Evolutionary conservation across 2,888 invertebrate genomes (phyloP).

Genomic region (Phyto melanocephala): DNA sequence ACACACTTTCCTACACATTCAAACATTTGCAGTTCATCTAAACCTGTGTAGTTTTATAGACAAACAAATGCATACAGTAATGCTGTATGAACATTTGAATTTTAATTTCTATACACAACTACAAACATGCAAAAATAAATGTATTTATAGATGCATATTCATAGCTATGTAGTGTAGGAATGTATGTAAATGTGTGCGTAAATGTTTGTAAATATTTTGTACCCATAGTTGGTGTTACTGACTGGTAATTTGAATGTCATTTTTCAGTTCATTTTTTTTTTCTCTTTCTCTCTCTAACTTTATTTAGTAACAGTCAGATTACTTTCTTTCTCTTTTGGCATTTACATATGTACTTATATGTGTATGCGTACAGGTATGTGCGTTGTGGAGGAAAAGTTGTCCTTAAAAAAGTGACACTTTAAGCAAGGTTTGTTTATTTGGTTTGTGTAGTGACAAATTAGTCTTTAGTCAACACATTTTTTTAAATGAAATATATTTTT

Average conservation of each 20-base stretch:
- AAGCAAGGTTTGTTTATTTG: constrained; percentile 8
- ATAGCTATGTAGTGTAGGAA: not conserved
- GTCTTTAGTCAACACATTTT: no score
- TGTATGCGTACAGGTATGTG: not conserved
- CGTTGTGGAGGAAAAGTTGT: not conserved
- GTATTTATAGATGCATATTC: not conserved
- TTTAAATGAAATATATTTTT: not conserved
- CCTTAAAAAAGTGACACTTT: not conserved
- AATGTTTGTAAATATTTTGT: not conserved
- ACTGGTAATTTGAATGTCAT: constrained; percentile 48
- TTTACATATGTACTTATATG: not conserved
- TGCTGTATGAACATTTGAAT: not conserved
- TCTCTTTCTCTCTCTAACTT: not conserved
- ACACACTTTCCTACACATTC: not conserved
- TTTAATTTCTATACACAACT: constrained; percentile 18
- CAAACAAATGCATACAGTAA: not conserved
- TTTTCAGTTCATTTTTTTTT: constrained; percentile 29
- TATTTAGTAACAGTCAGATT: constrained; percentile 15
- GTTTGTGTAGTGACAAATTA: not conserved
- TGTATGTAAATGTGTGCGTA: not conserved
- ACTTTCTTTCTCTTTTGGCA: not conserved
- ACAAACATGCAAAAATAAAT: not conserved
- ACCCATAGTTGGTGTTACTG: not conserved
- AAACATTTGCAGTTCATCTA: not conserved
- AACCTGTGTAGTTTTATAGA: not conserved